Conservation (phyloP, 2,797 vertebrate genomes). For the Tachyglossus aculeatus region DNA sequence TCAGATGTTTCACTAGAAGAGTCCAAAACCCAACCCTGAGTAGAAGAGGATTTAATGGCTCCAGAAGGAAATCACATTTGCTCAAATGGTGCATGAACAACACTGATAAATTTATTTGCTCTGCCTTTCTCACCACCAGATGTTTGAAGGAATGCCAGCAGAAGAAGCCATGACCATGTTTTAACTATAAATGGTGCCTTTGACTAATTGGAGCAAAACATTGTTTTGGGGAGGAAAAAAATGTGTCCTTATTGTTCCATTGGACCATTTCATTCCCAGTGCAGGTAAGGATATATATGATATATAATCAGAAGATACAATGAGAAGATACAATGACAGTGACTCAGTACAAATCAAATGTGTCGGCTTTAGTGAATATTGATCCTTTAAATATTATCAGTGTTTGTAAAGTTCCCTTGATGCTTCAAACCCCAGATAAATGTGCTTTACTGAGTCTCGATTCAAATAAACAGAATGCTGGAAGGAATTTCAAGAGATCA, state of each 20-base stretch:
- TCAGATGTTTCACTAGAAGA: neutral
- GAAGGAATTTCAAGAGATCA: no score
- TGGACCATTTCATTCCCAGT: neutral
- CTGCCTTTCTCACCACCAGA: slow-evolving; percentile 2
- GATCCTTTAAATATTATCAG: neutral
- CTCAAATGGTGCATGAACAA: slow-evolving; percentile 21
- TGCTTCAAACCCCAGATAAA: no score
- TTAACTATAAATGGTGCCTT: slow-evolving; percentile 39
- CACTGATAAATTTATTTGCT: slow-evolving; percentile 1
- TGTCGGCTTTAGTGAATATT: neutral
- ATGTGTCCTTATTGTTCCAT: neutral
- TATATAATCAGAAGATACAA: neutral
- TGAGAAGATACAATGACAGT: neutral
- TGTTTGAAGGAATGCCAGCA: slow-evolving; percentile 31
- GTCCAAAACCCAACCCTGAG: neutral
- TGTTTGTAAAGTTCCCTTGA: no score
- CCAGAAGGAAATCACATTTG: slow-evolving; percentile 14
- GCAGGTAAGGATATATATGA: neutral
- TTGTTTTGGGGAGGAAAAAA: slow-evolving; percentile 19
- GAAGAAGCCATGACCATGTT: slow-evolving; percentile 26
- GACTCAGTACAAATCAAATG: neutral
- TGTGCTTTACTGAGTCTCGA: no score
- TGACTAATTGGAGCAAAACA: slow-evolving; percentile 45
- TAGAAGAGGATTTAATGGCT: neutral
- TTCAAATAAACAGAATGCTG: no score